Evolutionary conservation across 2,888 invertebrate genomes (phyloP).

Genomic region (Pharmacophagus antenor): DNA sequence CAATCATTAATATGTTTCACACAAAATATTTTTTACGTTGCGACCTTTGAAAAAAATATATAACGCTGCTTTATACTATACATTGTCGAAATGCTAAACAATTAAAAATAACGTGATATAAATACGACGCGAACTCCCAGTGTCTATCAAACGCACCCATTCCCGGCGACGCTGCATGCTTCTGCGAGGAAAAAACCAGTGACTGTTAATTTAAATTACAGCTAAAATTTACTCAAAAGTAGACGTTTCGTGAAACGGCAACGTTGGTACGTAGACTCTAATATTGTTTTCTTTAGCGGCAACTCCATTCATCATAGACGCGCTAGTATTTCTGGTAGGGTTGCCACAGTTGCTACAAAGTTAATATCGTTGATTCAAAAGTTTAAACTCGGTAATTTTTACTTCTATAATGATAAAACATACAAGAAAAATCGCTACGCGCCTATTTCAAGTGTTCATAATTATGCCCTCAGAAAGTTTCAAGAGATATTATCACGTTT

Average conservation of each 20-base stretch:
- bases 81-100: no score
- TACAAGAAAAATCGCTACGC: no score
- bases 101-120: background rate
- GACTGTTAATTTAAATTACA: constrained; percentile 29
- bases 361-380: no score
- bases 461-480: no score
- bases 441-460: no score
- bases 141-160: constrained; percentile 15
- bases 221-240: constrained; percentile 23
- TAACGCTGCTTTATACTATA: no score
- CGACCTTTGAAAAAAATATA: no score
- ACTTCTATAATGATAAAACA: no score
- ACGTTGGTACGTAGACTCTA: constrained; percentile 15
- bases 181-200: background rate
- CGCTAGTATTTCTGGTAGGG: constrained; percentile 30
- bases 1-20: no score
- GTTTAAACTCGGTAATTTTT: no score
- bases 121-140: background rate
- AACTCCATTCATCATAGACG: constrained; percentile 35
- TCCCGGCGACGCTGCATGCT: constrained; percentile 15
- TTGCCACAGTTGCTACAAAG: constrained; percentile 22
- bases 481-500: no score
- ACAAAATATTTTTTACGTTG: no score
- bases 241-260: constrained; percentile 11
- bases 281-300: constrained; percentile 34